Conservation (phyloP, 2,113 vertebrate genomes). For the Rynchops niger region DNA sequence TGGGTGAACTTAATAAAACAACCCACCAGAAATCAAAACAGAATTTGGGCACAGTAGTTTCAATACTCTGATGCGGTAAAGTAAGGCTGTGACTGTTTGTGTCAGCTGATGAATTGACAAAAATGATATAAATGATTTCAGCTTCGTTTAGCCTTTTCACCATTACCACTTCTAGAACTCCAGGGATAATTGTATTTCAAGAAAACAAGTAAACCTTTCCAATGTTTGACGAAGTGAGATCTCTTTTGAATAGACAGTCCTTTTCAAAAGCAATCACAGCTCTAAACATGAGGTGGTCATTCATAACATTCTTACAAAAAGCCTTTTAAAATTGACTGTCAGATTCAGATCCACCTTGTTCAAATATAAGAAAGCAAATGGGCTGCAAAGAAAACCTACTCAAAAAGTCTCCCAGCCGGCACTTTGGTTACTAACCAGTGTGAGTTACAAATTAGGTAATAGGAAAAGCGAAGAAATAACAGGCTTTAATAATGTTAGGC, state of each 20-base stretch:
- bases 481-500: constrained; percentile 1
- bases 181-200: neutral
- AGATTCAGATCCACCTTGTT: neutral
- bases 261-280: constrained; percentile 19
- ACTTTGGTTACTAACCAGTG: neutral
- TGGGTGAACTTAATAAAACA: neutral
- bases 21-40: neutral
- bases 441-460: constrained; percentile 36
- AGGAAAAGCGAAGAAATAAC: constrained; percentile 22
- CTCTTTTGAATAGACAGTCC: neutral
- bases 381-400: constrained; percentile 8
- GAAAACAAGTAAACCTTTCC: constrained; percentile 31
- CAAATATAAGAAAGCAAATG: neutral
- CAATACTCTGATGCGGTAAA: neutral
- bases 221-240: neutral
- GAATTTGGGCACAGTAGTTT: neutral
- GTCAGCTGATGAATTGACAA: neutral
- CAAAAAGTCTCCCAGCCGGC: constrained; percentile 14
- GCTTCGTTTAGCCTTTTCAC: constrained; percentile 20
- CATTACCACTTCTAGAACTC: neutral
- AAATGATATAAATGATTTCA: constrained; percentile 3
- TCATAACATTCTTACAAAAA: constrained; percentile 19
- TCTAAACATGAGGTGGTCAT: neutral
- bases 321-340: constrained; percentile 10
- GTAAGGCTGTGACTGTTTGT: neutral